A percentile compares a stretch with the other conserved stretches of the same genome.
These are phyloP conservation scores for Amniataba percoides DNA, from an alignment of 2,797 vertebrate species.

Conservation along the genomic window DNA sequence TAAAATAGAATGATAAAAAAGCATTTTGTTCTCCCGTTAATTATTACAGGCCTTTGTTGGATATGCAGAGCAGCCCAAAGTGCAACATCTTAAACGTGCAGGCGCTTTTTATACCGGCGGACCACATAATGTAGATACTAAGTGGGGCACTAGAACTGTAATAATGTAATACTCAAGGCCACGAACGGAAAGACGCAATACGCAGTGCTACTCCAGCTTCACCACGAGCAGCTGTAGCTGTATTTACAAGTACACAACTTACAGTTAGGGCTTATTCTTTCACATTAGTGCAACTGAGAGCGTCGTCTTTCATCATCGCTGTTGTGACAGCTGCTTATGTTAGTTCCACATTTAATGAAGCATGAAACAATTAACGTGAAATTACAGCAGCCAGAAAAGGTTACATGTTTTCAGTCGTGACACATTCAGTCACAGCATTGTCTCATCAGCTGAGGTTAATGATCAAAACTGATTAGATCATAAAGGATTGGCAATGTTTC, in stretches of 20 bases:
- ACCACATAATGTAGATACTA: constrained; percentile 50
- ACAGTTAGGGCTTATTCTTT: constrained; percentile 2
- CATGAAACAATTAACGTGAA: constrained; percentile 67
- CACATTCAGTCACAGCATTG: constrained; percentile 59
- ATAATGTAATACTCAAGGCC: constrained; percentile 70
- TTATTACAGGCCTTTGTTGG: constrained; percentile 71
- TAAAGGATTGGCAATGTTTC: constrained; percentile 35
- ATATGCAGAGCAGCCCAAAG: constrained; percentile 55
- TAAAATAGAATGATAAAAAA: constrained; percentile 79
- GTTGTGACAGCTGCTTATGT: constrained; percentile 62
- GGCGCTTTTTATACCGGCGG: constrained; percentile 43
- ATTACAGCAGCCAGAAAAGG: constrained; percentile 69
- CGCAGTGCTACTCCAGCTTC: constrained; percentile 37
- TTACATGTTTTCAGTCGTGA: constrained; percentile 61
- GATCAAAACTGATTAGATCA: constrained; percentile 69
- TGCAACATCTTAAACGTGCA: constrained; percentile 49
- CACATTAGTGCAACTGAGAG: constrained; percentile 50
- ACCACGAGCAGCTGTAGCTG: constrained; percentile 26
- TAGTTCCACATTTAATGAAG: constrained; percentile 72
- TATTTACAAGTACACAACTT: constrained; percentile 36
- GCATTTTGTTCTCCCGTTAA: constrained; percentile 76
- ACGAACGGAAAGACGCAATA: constrained; percentile 43
- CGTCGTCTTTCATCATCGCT: constrained; percentile 65
- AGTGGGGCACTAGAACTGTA: constrained; percentile 70
- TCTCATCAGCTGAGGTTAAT: constrained; percentile 66